Percentiles rank a stretch among this genome's conserved stretches.
Conservation (phyloP, 2,113 vertebrate genomes). For the Aptenodytes patagonicus region DNA sequence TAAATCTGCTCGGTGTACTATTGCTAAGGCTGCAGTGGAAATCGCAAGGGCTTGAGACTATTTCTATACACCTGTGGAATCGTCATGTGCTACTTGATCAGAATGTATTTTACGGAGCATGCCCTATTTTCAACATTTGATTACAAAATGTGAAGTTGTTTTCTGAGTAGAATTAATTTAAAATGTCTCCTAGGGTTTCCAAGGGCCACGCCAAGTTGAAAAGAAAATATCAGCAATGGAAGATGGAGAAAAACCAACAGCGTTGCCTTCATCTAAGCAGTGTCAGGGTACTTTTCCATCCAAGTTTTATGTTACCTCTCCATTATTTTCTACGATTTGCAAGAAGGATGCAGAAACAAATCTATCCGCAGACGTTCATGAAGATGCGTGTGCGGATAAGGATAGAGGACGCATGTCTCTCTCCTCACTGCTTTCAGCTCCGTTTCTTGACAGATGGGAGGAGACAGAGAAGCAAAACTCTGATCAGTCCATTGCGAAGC, state of each 20-base stretch:
- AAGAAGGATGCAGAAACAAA: not conserved
- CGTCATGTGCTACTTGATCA: not conserved
- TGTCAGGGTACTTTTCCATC: not conserved
- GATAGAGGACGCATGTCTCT: not conserved
- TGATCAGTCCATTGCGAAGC: not conserved
- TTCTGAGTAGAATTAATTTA: not conserved
- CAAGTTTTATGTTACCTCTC: slow-evolving; percentile 28
- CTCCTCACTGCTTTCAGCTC: not conserved
- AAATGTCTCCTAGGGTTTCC: slow-evolving; percentile 70
- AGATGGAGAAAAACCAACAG: not conserved
- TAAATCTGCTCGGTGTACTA: not conserved
- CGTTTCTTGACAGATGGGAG: not conserved
- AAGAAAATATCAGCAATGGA: slow-evolving; percentile 55
- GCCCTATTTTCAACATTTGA: not conserved
- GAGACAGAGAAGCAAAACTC: not conserved
- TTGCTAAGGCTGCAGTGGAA: not conserved
- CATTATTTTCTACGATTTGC: slow-evolving; percentile 58
- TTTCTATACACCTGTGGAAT: not conserved
- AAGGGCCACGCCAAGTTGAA: slow-evolving; percentile 67
- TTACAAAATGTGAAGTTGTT: not conserved
- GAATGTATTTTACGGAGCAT: not conserved
- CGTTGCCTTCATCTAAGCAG: not conserved
- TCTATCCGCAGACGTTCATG: not conserved
- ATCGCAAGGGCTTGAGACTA: not conserved
- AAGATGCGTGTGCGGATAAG: not conserved